Conservation (phyloP, 1,140 invertebrate species). For the Ips nitidus region DNA sequence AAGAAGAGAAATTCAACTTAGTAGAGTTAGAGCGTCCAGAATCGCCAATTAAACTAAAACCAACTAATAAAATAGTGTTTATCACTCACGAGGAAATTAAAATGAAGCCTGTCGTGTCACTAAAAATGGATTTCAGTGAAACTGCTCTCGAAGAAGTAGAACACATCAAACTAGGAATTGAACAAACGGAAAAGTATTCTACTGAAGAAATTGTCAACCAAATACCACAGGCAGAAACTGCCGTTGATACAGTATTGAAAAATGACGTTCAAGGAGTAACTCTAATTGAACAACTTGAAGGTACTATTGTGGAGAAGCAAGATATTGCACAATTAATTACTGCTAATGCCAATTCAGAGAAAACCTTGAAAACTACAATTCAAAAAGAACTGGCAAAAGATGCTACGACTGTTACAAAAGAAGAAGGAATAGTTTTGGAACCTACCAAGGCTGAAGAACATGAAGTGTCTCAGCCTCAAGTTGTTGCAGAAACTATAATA, state of each 20-base stretch:
- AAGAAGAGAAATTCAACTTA: neutral
- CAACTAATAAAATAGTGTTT: slow-evolving; percentile 62
- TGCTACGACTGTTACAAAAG: neutral
- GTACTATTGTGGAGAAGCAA: slow-evolving; percentile 4
- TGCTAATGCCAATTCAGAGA: neutral
- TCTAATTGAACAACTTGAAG: neutral
- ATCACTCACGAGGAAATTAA: slow-evolving; percentile 69
- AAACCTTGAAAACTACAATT: neutral
- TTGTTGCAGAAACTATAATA: neutral
- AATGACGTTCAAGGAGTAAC: neutral
- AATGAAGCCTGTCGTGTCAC: slow-evolving; percentile 63
- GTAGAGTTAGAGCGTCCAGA: neutral
- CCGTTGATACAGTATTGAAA: slow-evolving; percentile 1
- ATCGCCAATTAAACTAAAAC: slow-evolving; percentile 19
- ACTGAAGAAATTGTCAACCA: slow-evolving; percentile 1
- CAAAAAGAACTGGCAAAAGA: neutral
- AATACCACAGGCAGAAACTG: slow-evolving; percentile 9
- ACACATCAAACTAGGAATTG: slow-evolving; percentile 5
- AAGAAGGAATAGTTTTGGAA: neutral
- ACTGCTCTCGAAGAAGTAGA: slow-evolving; percentile 35
- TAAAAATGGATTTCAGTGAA: slow-evolving; percentile 59
- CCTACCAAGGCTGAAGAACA: neutral
- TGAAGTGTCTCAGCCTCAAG: neutral
- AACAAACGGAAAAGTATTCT: slow-evolving; percentile 12
- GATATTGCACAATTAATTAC: neutral